Percentiles rank a stretch among this genome's conserved stretches.
Evolutionary conservation across 2,888 invertebrate species (phyloP).

Genomic region (Sesia apiformis): DNA sequence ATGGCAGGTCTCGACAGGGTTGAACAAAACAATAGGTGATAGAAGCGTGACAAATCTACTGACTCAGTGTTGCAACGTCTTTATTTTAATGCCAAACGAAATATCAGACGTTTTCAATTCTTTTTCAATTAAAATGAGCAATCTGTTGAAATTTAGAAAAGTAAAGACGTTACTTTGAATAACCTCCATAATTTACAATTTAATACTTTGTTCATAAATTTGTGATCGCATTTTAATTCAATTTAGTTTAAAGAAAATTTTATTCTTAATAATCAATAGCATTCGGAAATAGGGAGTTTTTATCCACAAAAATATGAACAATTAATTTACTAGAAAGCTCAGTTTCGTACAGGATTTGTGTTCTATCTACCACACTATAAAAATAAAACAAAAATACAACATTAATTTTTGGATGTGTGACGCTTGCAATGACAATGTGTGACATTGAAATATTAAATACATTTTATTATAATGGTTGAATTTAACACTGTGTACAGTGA

Average conservation of each 20-base stretch:
- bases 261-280: no score
- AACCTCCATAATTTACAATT: constrained; percentile 49
- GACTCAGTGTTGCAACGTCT: constrained; percentile 35
- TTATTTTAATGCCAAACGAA: constrained; percentile 21
- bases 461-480: not conserved
- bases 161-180: constrained; percentile 42
- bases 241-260: no score
- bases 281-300: no score
- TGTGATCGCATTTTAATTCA: constrained; percentile 25
- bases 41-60: constrained; percentile 53
- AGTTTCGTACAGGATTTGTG: constrained; percentile 61
- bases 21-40: constrained; percentile 62
- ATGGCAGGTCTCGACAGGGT: constrained; percentile 51
- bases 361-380: constrained; percentile 29
- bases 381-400: constrained; percentile 12
- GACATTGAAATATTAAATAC: not conserved
- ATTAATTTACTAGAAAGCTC: constrained; percentile 51
- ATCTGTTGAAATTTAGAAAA: constrained; percentile 13
- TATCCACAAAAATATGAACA: constrained; percentile 56
- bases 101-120: not conserved
- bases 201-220: constrained; percentile 42
- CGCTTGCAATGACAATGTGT: constrained; percentile 13
- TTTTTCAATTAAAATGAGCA: not conserved
- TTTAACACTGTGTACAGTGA: not conserved
- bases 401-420: constrained; percentile 8